Base-by-base conservation (phyloP, 2,888 invertebrate genomes). In the Lithosia quadra region DNA sequence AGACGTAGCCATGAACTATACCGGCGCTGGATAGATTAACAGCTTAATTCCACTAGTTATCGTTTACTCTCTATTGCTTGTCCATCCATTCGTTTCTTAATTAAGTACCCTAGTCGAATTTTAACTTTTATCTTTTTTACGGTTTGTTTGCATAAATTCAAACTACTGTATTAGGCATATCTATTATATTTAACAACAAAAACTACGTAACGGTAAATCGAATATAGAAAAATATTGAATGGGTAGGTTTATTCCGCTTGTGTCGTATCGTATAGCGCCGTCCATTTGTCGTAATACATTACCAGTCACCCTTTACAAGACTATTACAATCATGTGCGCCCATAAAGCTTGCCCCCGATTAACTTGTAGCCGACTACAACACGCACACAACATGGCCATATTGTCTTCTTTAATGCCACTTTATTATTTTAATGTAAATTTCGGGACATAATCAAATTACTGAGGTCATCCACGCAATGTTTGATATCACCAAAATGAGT, bases 391-490 rank as follows among this genome's bases (percentile, higher is more conserved):
- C 70, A 77, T 63, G 67, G 65, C 80, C 79, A 79, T 58, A 58
- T 83, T 88, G 84, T 88, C 85, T 78, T 81, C 72, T 72, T 70
- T 82, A 78, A 84, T 78, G 75, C 77, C 73, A 79, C 80, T 86
- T 86, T 86, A 87, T 88, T 86, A 85, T 88, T 89, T 83, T 80
- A 86, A 83, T 87, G 83, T 86, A 90, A 88, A 89, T 89, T 89
- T 88, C 83, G 85, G 87, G 81, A 87, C 84, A 84, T 86, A 85
- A 88, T 87, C 83, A 88, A 88, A 88, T 88, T 86, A 89, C 89
- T 86, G 84, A 83, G 79, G 82, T 82, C 84, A 84, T 87, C 86
- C 88, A 87, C 87, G 88, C 85, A 79, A 86, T 82, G 56, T 78
- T 82, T 82, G 78, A 86, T 78, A 74, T 71, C 73, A 74, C 68